These are phyloP conservation scores for Bothrops jararaca DNA, from an alignment of 2,113 vertebrate genomes.

Conservation along the genomic window DNA sequence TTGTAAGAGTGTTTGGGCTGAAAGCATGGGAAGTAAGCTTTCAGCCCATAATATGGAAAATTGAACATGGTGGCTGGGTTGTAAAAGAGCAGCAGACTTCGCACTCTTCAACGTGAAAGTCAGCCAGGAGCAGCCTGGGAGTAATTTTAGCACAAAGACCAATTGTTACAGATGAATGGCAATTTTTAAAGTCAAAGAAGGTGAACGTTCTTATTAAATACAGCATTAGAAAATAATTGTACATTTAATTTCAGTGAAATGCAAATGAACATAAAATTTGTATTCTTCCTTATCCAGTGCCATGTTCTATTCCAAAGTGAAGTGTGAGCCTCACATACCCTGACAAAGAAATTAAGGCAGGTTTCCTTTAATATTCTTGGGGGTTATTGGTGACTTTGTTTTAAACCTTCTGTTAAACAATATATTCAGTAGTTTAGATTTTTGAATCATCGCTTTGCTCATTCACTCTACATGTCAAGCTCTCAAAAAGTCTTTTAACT, in stretches of 20 bases:
- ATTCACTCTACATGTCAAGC: neutral
- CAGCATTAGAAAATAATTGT: neutral
- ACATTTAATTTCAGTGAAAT: neutral
- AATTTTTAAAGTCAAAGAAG: neutral
- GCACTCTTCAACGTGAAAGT: neutral
- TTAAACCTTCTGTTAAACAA: neutral
- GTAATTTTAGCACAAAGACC: neutral
- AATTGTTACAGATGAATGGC: neutral
- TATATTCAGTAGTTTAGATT: neutral
- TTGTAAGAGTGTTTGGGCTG: neutral
- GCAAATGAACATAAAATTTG: neutral
- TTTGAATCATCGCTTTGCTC: neutral
- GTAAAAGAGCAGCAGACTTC: neutral
- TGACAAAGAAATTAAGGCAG: neutral
- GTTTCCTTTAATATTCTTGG: neutral
- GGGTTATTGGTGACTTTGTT: neutral
- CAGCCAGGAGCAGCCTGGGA: neutral
- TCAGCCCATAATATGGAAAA: neutral
- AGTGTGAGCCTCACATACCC: neutral
- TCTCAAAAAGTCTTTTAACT: neutral
- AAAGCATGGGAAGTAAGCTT: neutral
- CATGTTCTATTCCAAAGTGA: neutral
- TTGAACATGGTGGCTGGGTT: neutral
- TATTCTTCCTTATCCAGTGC: neutral
- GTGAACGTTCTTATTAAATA: neutral